These are phyloP conservation scores for Intellagama lesueurii DNA, from an alignment of 2,797 vertebrate species.

Conservation along the genomic window DNA sequence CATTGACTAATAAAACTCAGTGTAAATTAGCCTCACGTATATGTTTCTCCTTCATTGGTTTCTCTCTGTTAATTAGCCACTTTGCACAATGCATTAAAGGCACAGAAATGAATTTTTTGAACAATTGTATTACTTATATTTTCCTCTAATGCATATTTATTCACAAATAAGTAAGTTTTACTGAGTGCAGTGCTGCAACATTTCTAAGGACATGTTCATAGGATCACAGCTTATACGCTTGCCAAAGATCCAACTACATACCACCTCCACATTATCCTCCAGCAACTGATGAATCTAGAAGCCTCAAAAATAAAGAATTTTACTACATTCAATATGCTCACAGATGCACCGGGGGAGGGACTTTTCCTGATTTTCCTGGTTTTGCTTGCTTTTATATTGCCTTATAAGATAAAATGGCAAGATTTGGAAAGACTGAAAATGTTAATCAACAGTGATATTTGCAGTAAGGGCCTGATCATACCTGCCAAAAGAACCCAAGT, in stretches of 20 bases:
- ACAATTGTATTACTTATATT: neutral
- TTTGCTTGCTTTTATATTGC: neutral
- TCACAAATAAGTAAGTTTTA: neutral
- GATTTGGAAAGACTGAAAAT: neutral
- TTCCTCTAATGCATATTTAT: neutral
- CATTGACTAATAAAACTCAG: slow-evolving; percentile 18
- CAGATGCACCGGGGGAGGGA: neutral
- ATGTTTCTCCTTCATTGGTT: slow-evolving; percentile 23
- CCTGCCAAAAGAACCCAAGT: too few species aligned
- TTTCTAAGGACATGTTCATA: neutral
- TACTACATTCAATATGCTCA: neutral
- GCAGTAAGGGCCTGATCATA: too few species aligned
- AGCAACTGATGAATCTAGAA: neutral
- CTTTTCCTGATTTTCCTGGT: neutral
- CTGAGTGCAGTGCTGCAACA: neutral
- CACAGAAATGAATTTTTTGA: slow-evolving; percentile 1
- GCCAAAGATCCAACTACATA: neutral
- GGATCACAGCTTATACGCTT: neutral
- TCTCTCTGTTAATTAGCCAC: slow-evolving; percentile 3
- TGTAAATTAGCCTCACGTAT: rapidly evolving
- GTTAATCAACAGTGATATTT: too few species aligned
- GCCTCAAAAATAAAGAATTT: neutral
- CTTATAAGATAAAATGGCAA: neutral
- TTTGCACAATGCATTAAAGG: slow-evolving; percentile 12
- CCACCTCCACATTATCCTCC: too few species aligned